Percentiles rank a stretch among this genome's conserved stretches.
phyloP scores from a whole-genome alignment of 1,140 invertebrate genomes.

The Tenebrio molitor region DNA sequence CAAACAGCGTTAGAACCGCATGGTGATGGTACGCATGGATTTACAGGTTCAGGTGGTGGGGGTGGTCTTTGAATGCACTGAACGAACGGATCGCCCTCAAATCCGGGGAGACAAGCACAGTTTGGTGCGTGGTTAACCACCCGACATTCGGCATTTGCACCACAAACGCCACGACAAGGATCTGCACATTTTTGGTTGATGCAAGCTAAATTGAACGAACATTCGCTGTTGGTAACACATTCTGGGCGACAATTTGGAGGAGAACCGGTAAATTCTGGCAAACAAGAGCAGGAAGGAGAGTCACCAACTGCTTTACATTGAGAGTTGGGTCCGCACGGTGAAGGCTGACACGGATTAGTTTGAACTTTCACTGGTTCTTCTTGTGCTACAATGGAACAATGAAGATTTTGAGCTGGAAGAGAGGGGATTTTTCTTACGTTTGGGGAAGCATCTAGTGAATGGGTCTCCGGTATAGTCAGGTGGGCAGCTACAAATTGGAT shows the following conservation, averaged over 20 bases:
- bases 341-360: slow-evolving; percentile 73
- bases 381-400: slow-evolving; percentile 54
- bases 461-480: slow-evolving; percentile 82
- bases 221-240: slow-evolving; percentile 75
- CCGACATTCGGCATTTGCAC: slow-evolving; percentile 73
- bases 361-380: slow-evolving; percentile 63
- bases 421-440: slow-evolving; percentile 67
- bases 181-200: slow-evolving; percentile 76
- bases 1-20: slow-evolving; percentile 85
- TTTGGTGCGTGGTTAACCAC: slow-evolving; percentile 74
- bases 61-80: slow-evolving; percentile 70
- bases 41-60: slow-evolving; percentile 61
- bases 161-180: slow-evolving; percentile 75
- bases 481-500: slow-evolving; percentile 77
- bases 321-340: slow-evolving; percentile 78
- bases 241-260: slow-evolving; percentile 76
- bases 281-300: slow-evolving; percentile 74
- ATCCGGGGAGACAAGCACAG: slow-evolving; percentile 71
- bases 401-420: slow-evolving; percentile 13
- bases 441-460: slow-evolving; percentile 70
- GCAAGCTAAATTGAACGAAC: slow-evolving; percentile 71
- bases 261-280: slow-evolving; percentile 71
- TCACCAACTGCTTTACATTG: slow-evolving; percentile 72
- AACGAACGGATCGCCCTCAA: slow-evolving; percentile 73
- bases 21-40: slow-evolving; percentile 53